These are phyloP conservation scores for Polymixis flavicincta DNA, from an alignment of 2,888 invertebrate genomes.

Conservation along the genomic window DNA sequence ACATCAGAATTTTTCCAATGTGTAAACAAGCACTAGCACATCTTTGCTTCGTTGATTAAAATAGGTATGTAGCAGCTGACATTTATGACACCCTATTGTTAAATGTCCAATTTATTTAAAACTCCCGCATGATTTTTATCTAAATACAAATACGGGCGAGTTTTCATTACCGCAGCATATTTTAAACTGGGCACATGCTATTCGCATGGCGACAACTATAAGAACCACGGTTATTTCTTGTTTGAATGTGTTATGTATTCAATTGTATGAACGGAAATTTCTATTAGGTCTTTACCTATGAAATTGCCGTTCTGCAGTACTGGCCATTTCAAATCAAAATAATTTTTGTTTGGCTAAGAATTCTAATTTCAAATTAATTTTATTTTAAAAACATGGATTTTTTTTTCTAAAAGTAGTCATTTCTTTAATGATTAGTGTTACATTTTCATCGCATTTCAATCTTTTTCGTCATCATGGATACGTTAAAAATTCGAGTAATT, in stretches of 20 bases:
- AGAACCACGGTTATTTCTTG: conserved; percentile 41
- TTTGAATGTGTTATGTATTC: conserved; percentile 61
- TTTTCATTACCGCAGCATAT: conserved; percentile 10
- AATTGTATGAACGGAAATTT: conserved; percentile 54
- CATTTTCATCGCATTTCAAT: no score
- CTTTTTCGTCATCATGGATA: no score
- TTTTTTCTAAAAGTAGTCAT: no score
- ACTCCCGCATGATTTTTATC: conserved; percentile 4
- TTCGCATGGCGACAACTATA: conserved; percentile 47
- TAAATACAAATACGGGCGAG: conserved; percentile 13
- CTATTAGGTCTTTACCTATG: no score
- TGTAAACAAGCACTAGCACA: conserved; percentile 4
- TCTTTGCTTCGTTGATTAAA: conserved; percentile 36
- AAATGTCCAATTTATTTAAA: conserved; percentile 39
- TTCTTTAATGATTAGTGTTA: no score
- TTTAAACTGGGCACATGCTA: conserved; percentile 33
- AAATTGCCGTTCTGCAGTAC: no score
- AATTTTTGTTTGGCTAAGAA: no score
- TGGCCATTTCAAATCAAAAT: no score
- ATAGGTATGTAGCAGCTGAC: conserved; percentile 33
- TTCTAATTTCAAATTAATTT: no score
- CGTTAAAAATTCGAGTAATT: no score
- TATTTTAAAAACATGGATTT: no score
- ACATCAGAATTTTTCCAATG: conserved; percentile 2
- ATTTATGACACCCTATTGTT: conserved; percentile 54